Evolutionary conservation across 2,113 vertebrate genomes (phyloP), one percentile per base, ranked within the genome.

Genomic region (Baryphthengus martii): DNA sequence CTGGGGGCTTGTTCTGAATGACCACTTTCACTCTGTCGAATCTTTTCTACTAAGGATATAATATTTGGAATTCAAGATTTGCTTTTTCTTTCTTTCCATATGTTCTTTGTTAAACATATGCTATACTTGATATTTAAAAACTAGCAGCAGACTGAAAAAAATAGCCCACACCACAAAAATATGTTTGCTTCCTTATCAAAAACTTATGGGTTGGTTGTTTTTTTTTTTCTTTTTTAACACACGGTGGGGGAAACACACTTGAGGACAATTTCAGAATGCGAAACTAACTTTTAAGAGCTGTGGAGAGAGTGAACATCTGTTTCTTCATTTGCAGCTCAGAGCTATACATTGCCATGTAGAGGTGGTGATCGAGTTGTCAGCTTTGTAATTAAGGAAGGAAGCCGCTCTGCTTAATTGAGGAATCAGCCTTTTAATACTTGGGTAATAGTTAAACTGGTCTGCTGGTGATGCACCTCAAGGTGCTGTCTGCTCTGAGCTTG

Each of bases 101-200:
- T 98, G 97, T 85, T 97, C 93, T 82, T 58, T 95, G 96, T 95
- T 97, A 97, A 98, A 91, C 96, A 97, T 98, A 98, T 97, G 98
- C 96, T 97, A 89, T 77, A 55, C 79, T 97, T 94, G 97, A 89
- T 97, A 98, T 97, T 98, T 97, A 97, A 98, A 95, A 98, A 93
- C 95, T 95, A 96, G 84, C 95, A 96, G 88, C 93, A 97, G 82
- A 62, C 86, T 96, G 93, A 84, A 26, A 17, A 63, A 92, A 93
- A 79, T 21, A 95, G 89, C 85, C 91, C 63, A 86, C 50, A 79
- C 89, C 93, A 96, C 94, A 95, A 93, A 98, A 98, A 97, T 98
- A 97, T 97, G 96, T 98, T 97, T 98, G 95, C 95, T 97, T 96
- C 93, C 70, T 97, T 97, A 96, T 96, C 94, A 85, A 95, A 96